Evolutionary conservation across 2,113 vertebrate species (phyloP).

Genomic region (Grantiella picta): DNA sequence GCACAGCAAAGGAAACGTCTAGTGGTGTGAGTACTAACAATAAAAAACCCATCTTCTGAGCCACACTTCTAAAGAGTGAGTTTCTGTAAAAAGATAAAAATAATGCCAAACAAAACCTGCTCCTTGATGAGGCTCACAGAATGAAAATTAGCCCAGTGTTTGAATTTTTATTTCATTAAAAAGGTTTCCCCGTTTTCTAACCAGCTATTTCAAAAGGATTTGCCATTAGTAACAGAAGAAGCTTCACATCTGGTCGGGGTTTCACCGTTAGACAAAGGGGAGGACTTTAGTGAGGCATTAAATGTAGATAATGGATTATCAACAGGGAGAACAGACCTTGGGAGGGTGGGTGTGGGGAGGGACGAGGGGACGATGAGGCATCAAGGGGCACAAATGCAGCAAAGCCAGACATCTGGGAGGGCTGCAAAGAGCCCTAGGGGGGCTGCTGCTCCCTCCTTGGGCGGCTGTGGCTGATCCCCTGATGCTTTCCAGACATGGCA

Average conservation of each 20-base stretch:
- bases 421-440: not conserved
- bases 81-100: not conserved
- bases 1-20: not conserved
- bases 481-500: not conserved
- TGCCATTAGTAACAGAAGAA: conserved; percentile 51
- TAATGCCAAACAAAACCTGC: not conserved
- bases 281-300: conserved; percentile 32
- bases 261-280: conserved; percentile 2
- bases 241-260: conserved; percentile 20
- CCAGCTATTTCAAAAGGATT: conserved; percentile 29
- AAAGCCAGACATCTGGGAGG: conserved; percentile 16
- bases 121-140: not conserved
- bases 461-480: not conserved
- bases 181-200: not conserved
- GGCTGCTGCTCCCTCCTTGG: not conserved
- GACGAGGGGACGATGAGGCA: fast-evolving
- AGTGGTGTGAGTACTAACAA: not conserved
- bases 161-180: not conserved
- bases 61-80: not conserved
- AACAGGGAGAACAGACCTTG: conserved; percentile 15
- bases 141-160: not conserved
- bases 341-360: not conserved
- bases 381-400: not conserved
- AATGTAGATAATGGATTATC: conserved; percentile 59
- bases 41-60: not conserved